Conservation (phyloP, 2,888 invertebrate species). For the Punctoribates punctum region DNA sequence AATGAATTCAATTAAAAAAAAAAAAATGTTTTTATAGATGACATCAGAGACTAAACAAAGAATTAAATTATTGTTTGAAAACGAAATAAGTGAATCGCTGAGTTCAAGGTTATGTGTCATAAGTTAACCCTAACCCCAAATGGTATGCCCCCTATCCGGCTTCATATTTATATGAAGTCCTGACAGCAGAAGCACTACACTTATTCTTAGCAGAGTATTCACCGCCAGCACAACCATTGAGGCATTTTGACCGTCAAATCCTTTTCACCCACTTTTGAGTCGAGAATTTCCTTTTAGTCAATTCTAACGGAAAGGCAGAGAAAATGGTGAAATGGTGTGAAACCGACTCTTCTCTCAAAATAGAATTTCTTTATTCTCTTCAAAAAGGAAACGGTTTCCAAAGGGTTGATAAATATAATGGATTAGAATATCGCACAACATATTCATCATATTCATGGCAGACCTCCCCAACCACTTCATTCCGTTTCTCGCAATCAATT, state of each 20-base stretch:
- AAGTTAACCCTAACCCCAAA: no score
- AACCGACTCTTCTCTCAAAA: background rate
- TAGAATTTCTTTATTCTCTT: background rate
- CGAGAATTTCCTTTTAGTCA: background rate
- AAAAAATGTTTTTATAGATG: no score
- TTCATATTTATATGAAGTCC: background rate
- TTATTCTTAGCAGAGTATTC: background rate
- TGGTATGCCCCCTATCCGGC: background rate
- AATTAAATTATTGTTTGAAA: no score
- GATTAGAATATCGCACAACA: background rate
- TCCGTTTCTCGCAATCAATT: no score
- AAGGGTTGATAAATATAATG: background rate
- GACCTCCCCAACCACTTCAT: background rate
- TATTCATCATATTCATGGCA: background rate
- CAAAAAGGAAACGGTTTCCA: slow-evolving; percentile 10
- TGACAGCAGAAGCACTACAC: no score
- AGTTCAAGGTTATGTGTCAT: no score
- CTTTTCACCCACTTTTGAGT: slow-evolving; percentile 7
- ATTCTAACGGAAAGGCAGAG: background rate
- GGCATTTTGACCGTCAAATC: slow-evolving; percentile 1
- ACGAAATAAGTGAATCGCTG: no score
- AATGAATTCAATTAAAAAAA: no score
- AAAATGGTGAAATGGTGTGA: background rate
- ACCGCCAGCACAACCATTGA: no score
- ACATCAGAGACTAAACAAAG: no score